phyloP scores from a whole-genome alignment of 2,797 vertebrate genomes.

The Menidia menidia region DNA sequence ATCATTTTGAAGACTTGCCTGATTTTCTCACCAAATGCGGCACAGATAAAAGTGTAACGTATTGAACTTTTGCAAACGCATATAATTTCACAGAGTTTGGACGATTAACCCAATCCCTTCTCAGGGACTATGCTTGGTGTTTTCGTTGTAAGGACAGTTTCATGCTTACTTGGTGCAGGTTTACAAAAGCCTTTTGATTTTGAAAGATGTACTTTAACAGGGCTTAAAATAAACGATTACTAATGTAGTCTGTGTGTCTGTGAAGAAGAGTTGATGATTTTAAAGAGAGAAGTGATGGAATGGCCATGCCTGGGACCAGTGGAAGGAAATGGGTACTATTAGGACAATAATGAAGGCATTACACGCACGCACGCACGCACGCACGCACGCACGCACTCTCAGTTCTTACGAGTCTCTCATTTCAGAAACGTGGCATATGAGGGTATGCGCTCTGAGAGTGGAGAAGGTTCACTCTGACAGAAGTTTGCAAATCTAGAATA shows the following conservation, averaged over 20 bases:
- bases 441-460: constrained; percentile 7
- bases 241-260: background rate
- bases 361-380: constrained; percentile 36
- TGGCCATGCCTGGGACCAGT: constrained; percentile 20
- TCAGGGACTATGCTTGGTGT: constrained; percentile 24
- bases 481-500: constrained; percentile 71
- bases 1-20: constrained; percentile 41
- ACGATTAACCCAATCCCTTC: constrained; percentile 57
- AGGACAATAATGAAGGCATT: constrained; percentile 52
- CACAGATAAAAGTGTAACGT: constrained; percentile 48
- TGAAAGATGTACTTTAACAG: constrained; percentile 8
- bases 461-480: constrained; percentile 56
- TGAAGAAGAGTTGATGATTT: constrained; percentile 6
- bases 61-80: constrained; percentile 57
- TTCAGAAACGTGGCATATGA: constrained; percentile 38
- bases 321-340: constrained; percentile 47
- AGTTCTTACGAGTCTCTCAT: constrained; percentile 31
- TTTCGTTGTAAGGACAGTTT: constrained; percentile 29
- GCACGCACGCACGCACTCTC: constrained; percentile 3
- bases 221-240: constrained; percentile 9
- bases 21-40: constrained; percentile 24
- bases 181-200: constrained; percentile 13
- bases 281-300: constrained; percentile 21
- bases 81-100: constrained; percentile 58
- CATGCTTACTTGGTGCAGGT: constrained; percentile 36